Evolutionary conservation across 2,113 vertebrate species (phyloP).

Genomic region (Calidris pugnax): DNA sequence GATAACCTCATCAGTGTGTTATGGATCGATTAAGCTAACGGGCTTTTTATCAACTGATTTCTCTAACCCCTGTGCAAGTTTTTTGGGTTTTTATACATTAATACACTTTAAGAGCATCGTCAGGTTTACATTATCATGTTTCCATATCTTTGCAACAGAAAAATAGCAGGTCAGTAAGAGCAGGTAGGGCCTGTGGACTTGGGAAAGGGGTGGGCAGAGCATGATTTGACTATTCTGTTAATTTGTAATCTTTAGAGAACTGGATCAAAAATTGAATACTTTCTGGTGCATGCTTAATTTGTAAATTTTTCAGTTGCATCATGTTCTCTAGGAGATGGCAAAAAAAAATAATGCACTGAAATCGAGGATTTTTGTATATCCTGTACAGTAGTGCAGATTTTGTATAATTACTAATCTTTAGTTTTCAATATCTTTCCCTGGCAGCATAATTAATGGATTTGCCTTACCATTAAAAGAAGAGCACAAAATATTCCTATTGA

Average conservation of each 20-base stretch:
- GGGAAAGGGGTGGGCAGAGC: neutral
- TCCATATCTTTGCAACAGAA: neutral
- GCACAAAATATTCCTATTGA: constrained; percentile 98
- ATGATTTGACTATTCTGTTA: neutral
- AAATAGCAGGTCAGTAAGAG: neutral
- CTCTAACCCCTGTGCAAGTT: neutral
- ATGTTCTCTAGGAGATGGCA: neutral
- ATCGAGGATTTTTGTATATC: neutral
- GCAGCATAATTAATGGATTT: constrained; percentile 98
- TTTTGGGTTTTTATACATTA: neutral
- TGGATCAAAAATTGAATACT: neutral
- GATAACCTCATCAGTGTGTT: neutral
- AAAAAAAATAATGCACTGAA: neutral
- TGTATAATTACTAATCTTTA: neutral
- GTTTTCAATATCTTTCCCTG: constrained; percentile 8
- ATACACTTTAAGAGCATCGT: neutral
- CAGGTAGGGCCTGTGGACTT: neutral
- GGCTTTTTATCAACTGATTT: neutral
- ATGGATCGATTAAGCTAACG: neutral
- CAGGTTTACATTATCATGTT: neutral
- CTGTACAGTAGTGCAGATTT: neutral
- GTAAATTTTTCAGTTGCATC: neutral
- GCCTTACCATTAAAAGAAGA: constrained; percentile 99
- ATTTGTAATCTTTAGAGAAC: neutral
- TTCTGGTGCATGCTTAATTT: neutral